Percentiles rank a stretch among this genome's conserved stretches.
Conservation (phyloP, 2,888 invertebrate genomes). For the Macrophya alboannulata region DNA sequence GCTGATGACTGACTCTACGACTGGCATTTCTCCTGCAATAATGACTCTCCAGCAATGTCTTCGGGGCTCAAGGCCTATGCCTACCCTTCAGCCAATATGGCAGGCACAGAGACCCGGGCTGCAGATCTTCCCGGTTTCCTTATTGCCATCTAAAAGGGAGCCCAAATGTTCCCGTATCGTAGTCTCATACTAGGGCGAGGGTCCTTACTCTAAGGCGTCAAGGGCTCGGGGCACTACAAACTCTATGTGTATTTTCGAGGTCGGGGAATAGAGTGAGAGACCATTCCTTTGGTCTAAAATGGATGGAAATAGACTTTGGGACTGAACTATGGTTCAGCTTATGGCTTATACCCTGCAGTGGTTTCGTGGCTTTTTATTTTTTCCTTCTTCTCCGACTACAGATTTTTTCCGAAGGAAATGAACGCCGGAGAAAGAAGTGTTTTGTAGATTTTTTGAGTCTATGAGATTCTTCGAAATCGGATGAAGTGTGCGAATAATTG, state of each 20-base stretch:
- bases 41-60: constrained; percentile 27
- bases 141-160: constrained; percentile 49
- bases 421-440: too few species aligned
- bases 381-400: not conserved
- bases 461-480: not conserved
- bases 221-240: not conserved
- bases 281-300: constrained; percentile 4
- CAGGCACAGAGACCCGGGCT: not conserved
- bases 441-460: not conserved
- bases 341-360: not conserved
- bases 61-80: not conserved
- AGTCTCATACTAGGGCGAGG: constrained; percentile 20
- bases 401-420: not conserved
- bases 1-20: not conserved
- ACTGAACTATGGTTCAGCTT: constrained; percentile 14
- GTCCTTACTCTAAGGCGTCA: not conserved
- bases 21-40: not conserved
- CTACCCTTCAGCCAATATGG: constrained; percentile 19
- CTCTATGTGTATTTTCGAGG: not conserved
- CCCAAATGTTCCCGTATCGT: constrained; percentile 40
- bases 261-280: not conserved
- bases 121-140: constrained; percentile 1
- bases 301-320: constrained; percentile 11
- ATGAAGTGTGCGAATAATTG: not conserved
- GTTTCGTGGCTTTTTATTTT: not conserved